Base-by-base conservation (phyloP, 2,113 vertebrate genomes). In the Cyphomyrus plagiostoma region DNA sequence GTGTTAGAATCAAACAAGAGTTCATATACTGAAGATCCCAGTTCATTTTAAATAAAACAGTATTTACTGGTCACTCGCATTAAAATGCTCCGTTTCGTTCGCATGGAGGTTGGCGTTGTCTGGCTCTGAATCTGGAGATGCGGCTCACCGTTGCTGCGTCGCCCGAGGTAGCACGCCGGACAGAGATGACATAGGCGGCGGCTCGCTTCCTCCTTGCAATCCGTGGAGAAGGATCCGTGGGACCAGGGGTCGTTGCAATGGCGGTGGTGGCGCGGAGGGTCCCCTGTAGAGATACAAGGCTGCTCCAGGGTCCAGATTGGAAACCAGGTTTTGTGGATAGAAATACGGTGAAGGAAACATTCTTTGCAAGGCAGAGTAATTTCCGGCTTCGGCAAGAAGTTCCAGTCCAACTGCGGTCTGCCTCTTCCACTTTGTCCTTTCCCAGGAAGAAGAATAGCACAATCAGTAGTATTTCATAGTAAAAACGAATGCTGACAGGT, bases 401-500 rank as follows among this genome's bases (percentile, higher is more conserved):
- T 98, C 98, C 93, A 98, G 90, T 53, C 97, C 96, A 0, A 97
- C 97, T 0, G 97, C 96, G 0, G 97, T 97, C 95, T 98, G 98
- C 80, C 97, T 94, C 93, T 99, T 99, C 98, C 98, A 99, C 92
- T 99, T 98, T 19, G 98, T 99, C 94, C 98, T 99, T 90, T 52
- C 30, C 58, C 58, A 11, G 92, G 93, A 90, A 1, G 83, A 92
- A 21, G 50, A 46, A 35, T 17, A 52, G 86, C 11, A 87, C 66
- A 88, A 53, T 26, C 10, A 84, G 42, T 30, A 58, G 5, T 83
- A 46, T 83, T 83, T 35, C 13, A 56, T 35, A 88, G 3, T 19
- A n/a, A 26, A 70, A 82, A 87, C 66, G 7, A 23, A 46, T 23
- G 39, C 80, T 3, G 17, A 53, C 11, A 62, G 1, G 7, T 26